Evolutionary conservation across 2,797 vertebrate genomes (phyloP), one percentile per base, ranked within the genome.

Genomic region (Bradypodion pumilum): DNA sequence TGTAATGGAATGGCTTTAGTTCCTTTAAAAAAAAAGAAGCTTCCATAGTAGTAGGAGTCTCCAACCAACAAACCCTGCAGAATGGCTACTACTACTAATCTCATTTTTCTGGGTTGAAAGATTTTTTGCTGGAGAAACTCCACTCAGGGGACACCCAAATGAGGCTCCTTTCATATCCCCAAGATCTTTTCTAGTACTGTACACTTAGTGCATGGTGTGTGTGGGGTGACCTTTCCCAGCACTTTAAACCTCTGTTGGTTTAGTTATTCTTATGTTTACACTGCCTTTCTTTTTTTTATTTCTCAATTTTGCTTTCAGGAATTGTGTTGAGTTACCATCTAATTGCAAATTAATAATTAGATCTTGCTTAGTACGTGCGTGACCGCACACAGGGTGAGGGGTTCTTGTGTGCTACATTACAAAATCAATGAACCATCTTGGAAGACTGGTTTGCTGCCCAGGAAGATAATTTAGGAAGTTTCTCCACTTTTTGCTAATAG

Each of bases 281-380:
- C 60, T 76, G 46, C 87, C 83, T 84, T 78, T 81, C 86, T 86
- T 73, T 80, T 73, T 86, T 73, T 80, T 73, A 79, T 89, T 91
- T 91, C 86, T 89, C 89, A 62, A 91, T 91, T 90, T 91, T 49
- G 82, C 73, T 88, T 87, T 93, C 91, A 90, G 87, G 85, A 90
- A 66, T 78, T 0, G 0, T 0, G 0, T 69, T 87, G 89, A 91
- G 86, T 84, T 76, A 0, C 86, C 21, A 56, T 85, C 85, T 80
- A 86, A 80, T 86, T 87, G 80, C 85, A 92, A 89, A 91, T 91
- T 91, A 91, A 92, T 93, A 94, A 94, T 91, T 91, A 90, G 89
- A 90, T 93, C 88, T 88, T 90, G 92, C 82, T 85, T 86, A 89
- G 78, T 82, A 86, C 87, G 90, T 90, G 90, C 90, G 68, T 44